Evolutionary conservation across 2,888 invertebrate species (phyloP).

Genomic region (Oasisia sp.): DNA sequence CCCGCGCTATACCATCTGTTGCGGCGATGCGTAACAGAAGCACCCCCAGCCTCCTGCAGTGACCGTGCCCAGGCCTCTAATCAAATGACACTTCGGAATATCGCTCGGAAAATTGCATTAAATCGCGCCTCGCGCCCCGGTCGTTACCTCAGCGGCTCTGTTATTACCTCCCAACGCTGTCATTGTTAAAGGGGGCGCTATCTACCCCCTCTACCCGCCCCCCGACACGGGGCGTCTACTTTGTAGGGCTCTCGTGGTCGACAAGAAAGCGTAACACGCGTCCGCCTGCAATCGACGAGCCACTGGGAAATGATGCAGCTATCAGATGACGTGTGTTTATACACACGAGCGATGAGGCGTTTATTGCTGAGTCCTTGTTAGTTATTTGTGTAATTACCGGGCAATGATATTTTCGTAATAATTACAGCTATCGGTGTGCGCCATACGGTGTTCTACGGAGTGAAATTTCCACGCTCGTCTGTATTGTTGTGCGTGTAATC

Average conservation of each 20-base stretch:
- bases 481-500: background rate
- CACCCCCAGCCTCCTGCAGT: background rate
- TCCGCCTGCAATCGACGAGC: background rate
- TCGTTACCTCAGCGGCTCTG: background rate
- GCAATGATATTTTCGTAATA: background rate
- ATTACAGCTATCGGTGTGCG: background rate
- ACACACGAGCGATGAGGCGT: slow-evolving; percentile 6
- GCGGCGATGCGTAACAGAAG: background rate
- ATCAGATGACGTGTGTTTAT: background rate
- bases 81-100: slow-evolving; percentile 17
- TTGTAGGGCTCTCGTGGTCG: background rate
- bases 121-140: background rate
- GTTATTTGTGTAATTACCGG: slow-evolving; percentile 1
- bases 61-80: background rate
- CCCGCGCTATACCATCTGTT: background rate
- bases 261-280: background rate
- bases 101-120: slow-evolving; percentile 13
- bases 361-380: background rate
- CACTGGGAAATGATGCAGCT: background rate
- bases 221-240: background rate
- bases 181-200: background rate
- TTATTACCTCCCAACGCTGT: background rate
- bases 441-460: background rate
- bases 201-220: background rate
- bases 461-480: background rate